Percentiles rank a stretch among this genome's conserved stretches.
These are phyloP conservation scores for Alligator mississippiensis DNA, from an alignment of 2,113 vertebrate genomes.

Conservation along the genomic window DNA sequence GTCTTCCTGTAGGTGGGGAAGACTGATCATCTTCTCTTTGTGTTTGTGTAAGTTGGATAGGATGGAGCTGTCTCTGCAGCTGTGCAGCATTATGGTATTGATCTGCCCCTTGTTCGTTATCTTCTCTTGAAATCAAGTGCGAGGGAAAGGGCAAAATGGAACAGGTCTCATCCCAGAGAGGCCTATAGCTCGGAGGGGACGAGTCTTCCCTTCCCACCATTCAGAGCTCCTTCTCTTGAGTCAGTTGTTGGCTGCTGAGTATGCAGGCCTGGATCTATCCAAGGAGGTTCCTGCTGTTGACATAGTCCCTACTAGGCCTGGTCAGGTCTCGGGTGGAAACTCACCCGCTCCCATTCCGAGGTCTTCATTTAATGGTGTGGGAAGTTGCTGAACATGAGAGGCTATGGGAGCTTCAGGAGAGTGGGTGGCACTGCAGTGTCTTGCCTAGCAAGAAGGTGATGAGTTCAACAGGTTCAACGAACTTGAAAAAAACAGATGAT, in stretches of 20 bases:
- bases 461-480: no score
- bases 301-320: no score
- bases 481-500: no score
- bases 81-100: neutral
- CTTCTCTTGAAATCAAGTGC: neutral
- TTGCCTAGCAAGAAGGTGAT: no score
- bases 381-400: no score
- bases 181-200: neutral
- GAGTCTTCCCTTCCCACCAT: neutral
- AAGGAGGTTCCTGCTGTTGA: neutral
- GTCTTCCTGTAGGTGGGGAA: neutral
- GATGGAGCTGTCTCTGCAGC: neutral
- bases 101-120: neutral
- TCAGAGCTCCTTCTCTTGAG: neutral
- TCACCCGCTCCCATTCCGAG: no score
- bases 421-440: no score
- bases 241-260: neutral
- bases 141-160: neutral
- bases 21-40: neutral
- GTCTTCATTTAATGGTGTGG: no score
- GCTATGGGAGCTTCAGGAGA: no score
- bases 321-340: no score
- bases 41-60: neutral
- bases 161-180: neutral
- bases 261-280: neutral